These are phyloP conservation scores for Bryconaethiops microstoma DNA, from an alignment of 2,797 vertebrate genomes.

Conservation along the genomic window DNA sequence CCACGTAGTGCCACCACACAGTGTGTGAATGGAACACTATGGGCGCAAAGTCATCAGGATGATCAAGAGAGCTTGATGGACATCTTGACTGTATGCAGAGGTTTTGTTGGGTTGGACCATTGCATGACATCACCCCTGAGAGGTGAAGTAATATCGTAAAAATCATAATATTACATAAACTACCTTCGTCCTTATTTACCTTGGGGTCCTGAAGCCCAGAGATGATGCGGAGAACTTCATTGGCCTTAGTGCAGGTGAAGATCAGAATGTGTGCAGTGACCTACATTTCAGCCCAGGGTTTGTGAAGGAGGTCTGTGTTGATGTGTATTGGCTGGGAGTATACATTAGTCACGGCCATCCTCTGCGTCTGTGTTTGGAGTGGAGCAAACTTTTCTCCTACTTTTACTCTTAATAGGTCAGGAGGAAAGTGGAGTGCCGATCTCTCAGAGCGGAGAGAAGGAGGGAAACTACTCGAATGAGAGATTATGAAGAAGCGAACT, in stretches of 20 bases:
- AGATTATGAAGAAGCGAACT: background rate
- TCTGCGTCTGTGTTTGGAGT: background rate
- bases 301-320: slow-evolving; percentile 43
- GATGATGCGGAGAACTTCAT: background rate
- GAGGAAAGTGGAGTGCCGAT: background rate
- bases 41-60: background rate
- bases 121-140: background rate
- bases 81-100: background rate
- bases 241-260: background rate
- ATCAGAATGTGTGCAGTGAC: slow-evolving; percentile 50
- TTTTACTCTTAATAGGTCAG: background rate
- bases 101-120: background rate
- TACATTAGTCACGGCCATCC: slow-evolving; percentile 19
- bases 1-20: background rate
- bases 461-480: background rate
- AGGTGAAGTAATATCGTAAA: background rate
- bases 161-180: no score
- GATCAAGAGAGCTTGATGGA: background rate
- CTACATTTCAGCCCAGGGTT: slow-evolving; percentile 45
- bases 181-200: no score
- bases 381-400: background rate
- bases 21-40: background rate
- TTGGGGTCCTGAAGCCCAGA: no score
- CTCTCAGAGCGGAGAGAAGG: background rate
- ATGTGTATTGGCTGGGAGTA: slow-evolving; percentile 41